phyloP scores from a whole-genome alignment of 2,797 vertebrate genomes.

The Limosa lapponica region DNA sequence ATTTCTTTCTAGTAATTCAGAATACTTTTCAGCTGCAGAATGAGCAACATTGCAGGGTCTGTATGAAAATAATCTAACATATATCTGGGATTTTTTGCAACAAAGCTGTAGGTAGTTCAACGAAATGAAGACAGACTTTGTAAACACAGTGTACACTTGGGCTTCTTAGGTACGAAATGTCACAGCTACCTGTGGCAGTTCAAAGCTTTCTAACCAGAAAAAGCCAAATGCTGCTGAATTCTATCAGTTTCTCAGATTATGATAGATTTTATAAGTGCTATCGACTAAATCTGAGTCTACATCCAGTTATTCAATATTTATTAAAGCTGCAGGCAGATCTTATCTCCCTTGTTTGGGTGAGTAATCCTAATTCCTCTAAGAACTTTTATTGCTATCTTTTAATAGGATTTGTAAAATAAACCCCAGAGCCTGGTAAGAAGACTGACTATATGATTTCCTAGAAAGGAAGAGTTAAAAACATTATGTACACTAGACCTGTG shows the following conservation, averaged over 20 bases:
- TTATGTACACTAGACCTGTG: not conserved
- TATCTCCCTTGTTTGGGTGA: not conserved
- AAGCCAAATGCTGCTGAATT: not conserved
- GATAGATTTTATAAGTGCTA: not conserved
- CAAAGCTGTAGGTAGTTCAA: not conserved
- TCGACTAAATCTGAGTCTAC: not conserved
- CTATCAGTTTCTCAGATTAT: not conserved
- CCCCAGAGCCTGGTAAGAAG: not conserved
- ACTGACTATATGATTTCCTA: not conserved
- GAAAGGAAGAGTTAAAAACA: not conserved
- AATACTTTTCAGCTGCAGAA: not conserved
- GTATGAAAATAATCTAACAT: not conserved
- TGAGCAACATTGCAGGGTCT: not conserved
- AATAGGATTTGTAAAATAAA: constrained; percentile 8
- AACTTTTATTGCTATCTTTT: not conserved
- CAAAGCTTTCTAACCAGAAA: not conserved
- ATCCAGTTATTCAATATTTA: not conserved
- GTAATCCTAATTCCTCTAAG: constrained; percentile 2
- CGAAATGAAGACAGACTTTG: not conserved
- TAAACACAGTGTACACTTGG: not conserved
- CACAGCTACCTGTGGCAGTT: not conserved
- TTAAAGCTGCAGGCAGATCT: not conserved
- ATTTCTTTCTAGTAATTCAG: not conserved
- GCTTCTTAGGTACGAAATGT: constrained; percentile 9
- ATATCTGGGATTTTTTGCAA: not conserved